These are phyloP conservation scores for Oophaga sylvatica DNA, from an alignment of 2,797 vertebrate genomes.

Conservation along the genomic window DNA sequence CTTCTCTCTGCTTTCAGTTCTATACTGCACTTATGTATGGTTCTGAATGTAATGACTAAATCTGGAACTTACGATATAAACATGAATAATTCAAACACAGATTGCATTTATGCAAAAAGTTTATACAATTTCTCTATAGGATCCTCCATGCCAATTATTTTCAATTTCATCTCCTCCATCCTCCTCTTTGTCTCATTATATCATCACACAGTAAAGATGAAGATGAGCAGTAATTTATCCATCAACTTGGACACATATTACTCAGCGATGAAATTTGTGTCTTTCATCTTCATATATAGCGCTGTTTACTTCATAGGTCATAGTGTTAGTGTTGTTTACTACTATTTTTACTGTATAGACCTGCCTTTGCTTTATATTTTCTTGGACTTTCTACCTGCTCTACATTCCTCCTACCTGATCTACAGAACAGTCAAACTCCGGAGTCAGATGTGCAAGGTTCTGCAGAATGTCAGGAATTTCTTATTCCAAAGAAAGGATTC, in stretches of 20 bases:
- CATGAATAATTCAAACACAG: not conserved
- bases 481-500: not conserved
- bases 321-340: not conserved
- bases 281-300: not conserved
- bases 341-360: not conserved
- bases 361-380: not conserved
- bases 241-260: slow-evolving; percentile 11
- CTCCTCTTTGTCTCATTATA: not conserved
- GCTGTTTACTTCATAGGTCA: not conserved
- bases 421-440: not conserved
- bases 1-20: not conserved
- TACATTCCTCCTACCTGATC: not conserved
- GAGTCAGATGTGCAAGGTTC: not conserved
- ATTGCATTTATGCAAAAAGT: not conserved
- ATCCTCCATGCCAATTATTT: not conserved
- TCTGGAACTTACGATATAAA: not conserved
- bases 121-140: not conserved
- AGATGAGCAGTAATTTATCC: not conserved
- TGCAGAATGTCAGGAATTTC: not conserved
- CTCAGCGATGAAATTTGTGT: not conserved
- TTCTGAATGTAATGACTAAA: not conserved
- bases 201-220: not conserved
- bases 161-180: not conserved
- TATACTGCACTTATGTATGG: not conserved
- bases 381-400: not conserved